Evolutionary conservation across 2,888 invertebrate species (phyloP).

Genomic region (Drosophila lacicola): DNA sequence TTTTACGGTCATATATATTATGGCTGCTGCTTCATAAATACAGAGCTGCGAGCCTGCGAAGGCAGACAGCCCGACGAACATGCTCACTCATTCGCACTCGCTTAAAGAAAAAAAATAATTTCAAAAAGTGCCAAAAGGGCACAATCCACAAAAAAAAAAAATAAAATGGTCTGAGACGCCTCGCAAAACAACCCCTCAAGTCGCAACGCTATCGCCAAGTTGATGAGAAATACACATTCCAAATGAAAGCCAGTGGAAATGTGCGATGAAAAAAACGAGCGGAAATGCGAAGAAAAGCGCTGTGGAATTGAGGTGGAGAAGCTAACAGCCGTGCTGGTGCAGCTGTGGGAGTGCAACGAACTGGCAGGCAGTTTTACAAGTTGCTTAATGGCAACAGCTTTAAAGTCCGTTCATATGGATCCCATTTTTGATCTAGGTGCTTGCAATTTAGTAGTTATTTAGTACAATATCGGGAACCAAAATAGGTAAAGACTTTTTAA

Average conservation of each 20-base stretch:
- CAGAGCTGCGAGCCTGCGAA: conserved; percentile 35
- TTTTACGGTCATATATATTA: conserved; percentile 56
- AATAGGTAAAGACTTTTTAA: too few relatives aligned
- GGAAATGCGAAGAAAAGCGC: conserved; percentile 67
- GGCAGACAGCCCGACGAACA: conserved; percentile 33
- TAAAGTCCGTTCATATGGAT: conserved; percentile 25
- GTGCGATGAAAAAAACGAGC: conserved; percentile 60
- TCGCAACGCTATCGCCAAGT: conserved; percentile 38
- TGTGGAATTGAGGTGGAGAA: conserved; percentile 6
- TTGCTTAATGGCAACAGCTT: conserved; percentile 46
- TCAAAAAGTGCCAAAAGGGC: conserved; percentile 78
- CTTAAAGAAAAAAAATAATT: conserved; percentile 66
- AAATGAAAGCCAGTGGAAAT: conserved; percentile 58
- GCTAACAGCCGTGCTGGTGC: conserved; percentile 17
- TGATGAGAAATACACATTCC: conserved; percentile 57
- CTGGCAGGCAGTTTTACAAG: conserved; percentile 52
- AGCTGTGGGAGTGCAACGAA: conserved; percentile 51
- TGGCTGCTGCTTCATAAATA: conserved; percentile 63
- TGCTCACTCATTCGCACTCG: conserved; percentile 15
- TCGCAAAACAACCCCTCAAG: conserved; percentile 67
- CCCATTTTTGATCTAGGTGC: conserved; percentile 7
- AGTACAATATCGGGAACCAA: too few relatives aligned
- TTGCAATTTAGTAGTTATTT: too few relatives aligned
- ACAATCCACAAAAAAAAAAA: conserved; percentile 57
- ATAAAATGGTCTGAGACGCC: conserved; percentile 61